Base-by-base conservation (phyloP, 1,140 invertebrate species). In the Brachionus angularis region DNA sequence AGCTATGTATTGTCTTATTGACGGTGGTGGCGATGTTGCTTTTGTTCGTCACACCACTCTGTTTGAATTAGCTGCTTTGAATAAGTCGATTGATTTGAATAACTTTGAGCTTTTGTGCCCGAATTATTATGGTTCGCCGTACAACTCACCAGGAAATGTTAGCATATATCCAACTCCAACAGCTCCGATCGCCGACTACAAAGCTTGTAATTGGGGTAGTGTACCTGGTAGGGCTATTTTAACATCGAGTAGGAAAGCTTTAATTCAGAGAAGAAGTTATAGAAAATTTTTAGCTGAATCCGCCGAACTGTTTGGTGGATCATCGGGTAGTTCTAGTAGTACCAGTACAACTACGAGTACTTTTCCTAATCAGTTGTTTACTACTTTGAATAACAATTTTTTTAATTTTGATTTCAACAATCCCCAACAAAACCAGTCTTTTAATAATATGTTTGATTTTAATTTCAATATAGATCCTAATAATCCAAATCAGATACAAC, bases 81-180 rank as follows among this genome's bases (percentile, higher is more conserved):
- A 73, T 18, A 36, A 29, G 25, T 53, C 55, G 1, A 36, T 72
- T 2, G 21, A 61, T 16, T n/a, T 50, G 18, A 50, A 36, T 76
- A 93, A 97, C 78, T 93, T 93, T 79, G 90, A 98, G 78, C 82
- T 98, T 0, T 82, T 97, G 1, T 98, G 94, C 80, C 88, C 91
- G 2, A 92, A 96, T 82, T 93, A 92, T 1, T 84, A 83, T 0
- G 86, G 88, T 5, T 78, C 80, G 5, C 84, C 87, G 16, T 86
- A 91, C 25, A 47, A 49, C 53, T 46, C 53, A n/a, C 71, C 31
- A 25, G 69, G 44, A 16, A 34, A 5, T 42, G 36, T n/a, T 10
- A 46, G 27, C 29, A 12, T 42, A 14, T 72, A 44, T 25, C 47
- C 36, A 18, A 18, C 36, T 8, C 29, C 36, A 44, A 49, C 44